Base-by-base conservation (phyloP, 1,140 invertebrate genomes). In the Drosophila auraria region DNA sequence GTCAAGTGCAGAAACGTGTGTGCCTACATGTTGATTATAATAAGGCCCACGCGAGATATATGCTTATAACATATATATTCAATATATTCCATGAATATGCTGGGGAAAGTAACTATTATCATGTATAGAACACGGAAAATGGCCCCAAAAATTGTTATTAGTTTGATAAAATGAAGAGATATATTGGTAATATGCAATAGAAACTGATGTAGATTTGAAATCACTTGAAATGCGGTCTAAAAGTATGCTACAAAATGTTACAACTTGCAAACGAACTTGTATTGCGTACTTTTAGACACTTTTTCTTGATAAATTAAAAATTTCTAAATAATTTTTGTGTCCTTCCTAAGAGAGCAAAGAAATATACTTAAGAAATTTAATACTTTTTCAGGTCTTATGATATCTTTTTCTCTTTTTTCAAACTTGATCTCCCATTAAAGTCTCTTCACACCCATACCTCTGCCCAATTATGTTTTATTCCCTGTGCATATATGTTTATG, bases 1-100 rank as follows among this genome's bases (percentile, higher is more conserved):
- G 86, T 90, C 86, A 90, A 90, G 86, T 90, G 86, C 86, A 90
- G 86, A 90, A 90, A 90, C 86, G 86, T 89, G 86, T 89, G 86
- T 74, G 82, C 66, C 78, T 78, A 83, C 82, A 89, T 79, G 86
- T 87, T 81, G 62, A 81, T 79, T 82, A 66, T 50, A 77, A 69
- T 68, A 90, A 75, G 53, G 56, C 59, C 58, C 40, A 49, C 15
- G 45, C 65, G 42, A 70, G 38, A 45, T 47, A 40, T 40, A 66
- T 40, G 17, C 20, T 20, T 20, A 20, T 20, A 20, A 20, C 20
- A 20, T 20, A 20, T 20, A 20, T 20, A 36, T 45, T 45, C 61
- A 62, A 20, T 56, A 23, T 64, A 73, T 59, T 23, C 33, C 38
- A 61, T 11, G 40, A 30, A 42, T 38, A 53, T 38, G 27, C 40